Evolutionary conservation across 1,140 invertebrate genomes (phyloP).

Genomic region (Diachasmimorpha longicaudata): DNA sequence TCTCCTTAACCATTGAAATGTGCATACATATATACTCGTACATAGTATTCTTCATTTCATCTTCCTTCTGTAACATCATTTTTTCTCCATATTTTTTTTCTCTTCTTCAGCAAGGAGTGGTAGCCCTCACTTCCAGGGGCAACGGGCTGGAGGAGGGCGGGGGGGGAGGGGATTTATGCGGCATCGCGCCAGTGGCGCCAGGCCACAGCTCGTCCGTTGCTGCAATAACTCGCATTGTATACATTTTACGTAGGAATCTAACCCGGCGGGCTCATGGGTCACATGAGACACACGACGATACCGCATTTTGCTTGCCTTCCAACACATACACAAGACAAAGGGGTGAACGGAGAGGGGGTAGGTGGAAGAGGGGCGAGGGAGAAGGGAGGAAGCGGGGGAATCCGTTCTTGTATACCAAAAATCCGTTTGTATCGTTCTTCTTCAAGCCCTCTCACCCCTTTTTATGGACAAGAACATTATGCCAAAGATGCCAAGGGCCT

Average conservation of each 20-base stretch:
- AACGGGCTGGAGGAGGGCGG: too few species aligned
- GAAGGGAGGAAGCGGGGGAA: too few species aligned
- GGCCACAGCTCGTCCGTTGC: constrained; percentile 39
- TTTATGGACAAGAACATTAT: background rate
- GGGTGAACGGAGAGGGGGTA: too few species aligned
- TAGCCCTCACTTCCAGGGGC: background rate
- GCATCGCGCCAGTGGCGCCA: constrained; percentile 38
- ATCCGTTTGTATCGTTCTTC: background rate
- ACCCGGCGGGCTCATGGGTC: constrained; percentile 53
- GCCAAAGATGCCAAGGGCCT: background rate
- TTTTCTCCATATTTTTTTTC: background rate
- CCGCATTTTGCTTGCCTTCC: constrained; percentile 11
- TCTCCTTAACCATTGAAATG: background rate
- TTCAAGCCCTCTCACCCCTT: background rate
- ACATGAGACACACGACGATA: constrained; percentile 38
- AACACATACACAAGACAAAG: constrained; percentile 18
- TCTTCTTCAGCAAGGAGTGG: background rate
- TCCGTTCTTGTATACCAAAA: constrained; percentile 8
- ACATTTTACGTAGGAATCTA: constrained; percentile 51
- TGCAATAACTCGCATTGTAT: constrained; percentile 57
- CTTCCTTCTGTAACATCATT: background rate
- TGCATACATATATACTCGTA: background rate
- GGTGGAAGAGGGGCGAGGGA: too few species aligned
- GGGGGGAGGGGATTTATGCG: constrained; percentile 43
- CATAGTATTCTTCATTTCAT: background rate